Evolutionary conservation across 2,113 vertebrate species (phyloP).

Genomic region (Leuciscus idus): DNA sequence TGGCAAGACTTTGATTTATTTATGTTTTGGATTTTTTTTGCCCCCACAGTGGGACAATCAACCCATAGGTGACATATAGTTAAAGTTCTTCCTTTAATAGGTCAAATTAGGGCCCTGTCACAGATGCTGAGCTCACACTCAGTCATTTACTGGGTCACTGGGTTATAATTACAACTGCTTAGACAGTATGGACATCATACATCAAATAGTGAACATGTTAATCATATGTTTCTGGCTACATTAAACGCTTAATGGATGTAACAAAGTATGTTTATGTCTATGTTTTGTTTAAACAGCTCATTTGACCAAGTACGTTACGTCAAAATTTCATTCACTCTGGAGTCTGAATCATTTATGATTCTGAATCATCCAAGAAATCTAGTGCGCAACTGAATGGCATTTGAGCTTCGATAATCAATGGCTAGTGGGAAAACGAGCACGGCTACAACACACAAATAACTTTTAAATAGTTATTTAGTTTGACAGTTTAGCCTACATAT

Average conservation of each 20-base stretch:
- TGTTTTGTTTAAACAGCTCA: not conserved
- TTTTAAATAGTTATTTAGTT: not conserved
- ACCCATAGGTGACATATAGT: constrained; percentile 42
- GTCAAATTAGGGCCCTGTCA: constrained; percentile 56
- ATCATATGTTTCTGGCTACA: not conserved
- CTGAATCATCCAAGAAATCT: not conserved
- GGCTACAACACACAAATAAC: not conserved
- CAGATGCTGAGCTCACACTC: constrained; percentile 50
- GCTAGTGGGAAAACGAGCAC: not conserved
- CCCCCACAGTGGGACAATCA: not conserved
- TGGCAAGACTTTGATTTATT: not conserved
- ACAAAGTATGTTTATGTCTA: not conserved
- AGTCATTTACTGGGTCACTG: constrained; percentile 60
- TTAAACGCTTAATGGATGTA: not conserved
- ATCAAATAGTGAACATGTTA: not conserved
- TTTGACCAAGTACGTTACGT: not conserved
- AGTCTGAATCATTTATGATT: not conserved
- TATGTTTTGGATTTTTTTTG: not conserved
- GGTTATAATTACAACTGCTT: constrained; percentile 27
- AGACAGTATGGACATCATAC: constrained; percentile 12
- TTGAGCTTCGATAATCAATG: not conserved
- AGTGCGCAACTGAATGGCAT: not conserved
- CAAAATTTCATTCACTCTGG: not conserved
- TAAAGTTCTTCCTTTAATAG: constrained; percentile 45
- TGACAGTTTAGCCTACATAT: not conserved